phyloP scores from a whole-genome alignment of 92 coral and sea anemone genomes.

The Anthopleura xanthogrammica region DNA sequence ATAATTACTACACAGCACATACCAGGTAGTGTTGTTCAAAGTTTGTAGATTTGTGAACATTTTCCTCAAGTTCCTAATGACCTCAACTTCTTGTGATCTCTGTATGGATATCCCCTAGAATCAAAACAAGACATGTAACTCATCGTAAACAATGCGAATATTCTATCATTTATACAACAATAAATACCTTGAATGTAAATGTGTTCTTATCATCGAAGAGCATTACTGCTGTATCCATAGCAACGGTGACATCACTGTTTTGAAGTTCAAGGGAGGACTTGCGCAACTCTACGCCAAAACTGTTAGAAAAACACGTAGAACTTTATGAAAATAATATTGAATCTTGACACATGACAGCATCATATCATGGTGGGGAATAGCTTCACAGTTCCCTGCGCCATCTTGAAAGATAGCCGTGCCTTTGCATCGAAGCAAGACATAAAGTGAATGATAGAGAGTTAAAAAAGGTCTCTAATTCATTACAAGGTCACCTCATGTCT shows the following conservation, averaged over 20 bases:
- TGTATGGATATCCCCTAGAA: slow-evolving; percentile 57
- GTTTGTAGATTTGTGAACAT: slow-evolving; percentile 59
- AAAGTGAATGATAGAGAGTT: no score
- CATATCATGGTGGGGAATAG: no score
- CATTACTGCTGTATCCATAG: slow-evolving; percentile 52
- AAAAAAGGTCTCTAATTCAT: no score
- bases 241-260: slow-evolving; percentile 43
- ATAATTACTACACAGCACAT: slow-evolving; percentile 7
- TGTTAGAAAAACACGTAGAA: slow-evolving; percentile 12
- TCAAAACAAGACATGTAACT: neutral
- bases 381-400: no score
- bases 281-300: slow-evolving; percentile 83
- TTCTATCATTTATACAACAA: neutral
- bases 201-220: slow-evolving; percentile 66
- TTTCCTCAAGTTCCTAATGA: slow-evolving; percentile 56
- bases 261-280: slow-evolving; percentile 48
- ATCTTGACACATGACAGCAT: neutral
- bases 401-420: no score
- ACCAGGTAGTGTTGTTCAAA: slow-evolving; percentile 70
- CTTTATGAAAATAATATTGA: neutral
- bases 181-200: slow-evolving; percentile 64
- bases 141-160: no score
- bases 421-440: no score
- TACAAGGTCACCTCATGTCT: no score
- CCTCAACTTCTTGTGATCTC: slow-evolving; percentile 61